Evolutionary conservation across 1,140 invertebrate genomes (phyloP), one percentile per base, ranked within the genome.

Genomic region (Zaprionus tsacasi): DNA sequence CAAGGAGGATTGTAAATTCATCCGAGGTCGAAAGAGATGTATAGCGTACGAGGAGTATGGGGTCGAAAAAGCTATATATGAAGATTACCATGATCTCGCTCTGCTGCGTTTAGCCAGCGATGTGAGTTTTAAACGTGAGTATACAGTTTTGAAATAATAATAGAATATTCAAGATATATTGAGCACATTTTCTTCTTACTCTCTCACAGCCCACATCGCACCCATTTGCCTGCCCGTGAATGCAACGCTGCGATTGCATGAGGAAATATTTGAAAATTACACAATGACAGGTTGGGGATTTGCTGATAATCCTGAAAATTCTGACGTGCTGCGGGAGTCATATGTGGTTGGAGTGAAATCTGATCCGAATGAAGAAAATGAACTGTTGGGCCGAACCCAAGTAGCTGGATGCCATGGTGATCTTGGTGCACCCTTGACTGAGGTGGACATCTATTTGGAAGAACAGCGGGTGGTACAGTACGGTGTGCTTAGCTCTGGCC

Each of bases 141-240:
- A 5, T 1, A 17, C 0, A 11, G 21, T 3, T 50, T 50, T 3
- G 0, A 21, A 11, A 21, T 21, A 21, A 8, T 6, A 0, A 4
- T 12, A 12, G 7, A 3, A 21, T 48, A 48, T 17, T 30, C 10
- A 13, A 25, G 0, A 27, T 54, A 13, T 30, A 52, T 27, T 27
- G 4, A 25, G 11, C 11, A 52, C 0, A 27, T 52, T 4, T 35
- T 2, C 10, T 12, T 1, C n/a, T 52, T 52, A 25, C 3, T 57
- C 15, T 21, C 5, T 21, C 10, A 0, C 55, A 57, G 55, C 7
- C 10, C n/a, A n/a, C 5, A 57, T 57, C 6, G 15, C 13, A 7
- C 55, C 55, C 1, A 36, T 57, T 57, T 57, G 55, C 11, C 12
- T 57, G 33, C 55, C 55, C 8, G 6, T 57, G 1, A 57, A 35